Evolutionary conservation across 2,113 vertebrate genomes (phyloP).

Genomic region (Aldabrachelys gigantea): DNA sequence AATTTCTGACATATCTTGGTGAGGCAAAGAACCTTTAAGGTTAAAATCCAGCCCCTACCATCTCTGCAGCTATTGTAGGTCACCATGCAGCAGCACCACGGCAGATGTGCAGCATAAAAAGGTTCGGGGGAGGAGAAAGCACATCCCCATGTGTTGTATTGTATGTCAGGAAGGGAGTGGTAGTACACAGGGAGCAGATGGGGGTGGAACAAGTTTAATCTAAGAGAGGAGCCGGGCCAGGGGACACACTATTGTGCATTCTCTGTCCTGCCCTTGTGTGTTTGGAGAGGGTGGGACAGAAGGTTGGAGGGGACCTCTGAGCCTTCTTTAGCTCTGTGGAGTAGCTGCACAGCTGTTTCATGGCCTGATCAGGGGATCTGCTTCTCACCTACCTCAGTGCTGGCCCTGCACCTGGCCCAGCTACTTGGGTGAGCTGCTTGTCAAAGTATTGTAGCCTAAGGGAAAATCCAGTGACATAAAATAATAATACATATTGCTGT

Average conservation of each 20-base stretch:
- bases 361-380: background rate
- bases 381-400: background rate
- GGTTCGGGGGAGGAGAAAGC: background rate
- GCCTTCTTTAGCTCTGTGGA: background rate
- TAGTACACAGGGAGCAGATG: background rate
- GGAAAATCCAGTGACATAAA: background rate
- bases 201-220: background rate
- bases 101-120: background rate
- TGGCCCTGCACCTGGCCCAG: background rate
- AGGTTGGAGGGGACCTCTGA: background rate
- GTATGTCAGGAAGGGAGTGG: background rate
- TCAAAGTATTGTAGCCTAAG: background rate
- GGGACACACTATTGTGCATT: background rate
- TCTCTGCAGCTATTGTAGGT: background rate
- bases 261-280: background rate
- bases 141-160: background rate
- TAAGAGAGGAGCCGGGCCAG: background rate
- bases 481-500: background rate
- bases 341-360: background rate
- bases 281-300: background rate
- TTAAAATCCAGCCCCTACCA: background rate
- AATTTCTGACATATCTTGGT: background rate
- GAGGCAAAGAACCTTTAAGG: background rate
- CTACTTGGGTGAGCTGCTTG: background rate
- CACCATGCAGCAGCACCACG: background rate